A percentile compares a stretch with the other conserved stretches of the same genome.
phyloP scores from a whole-genome alignment of 2,888 invertebrate species.

The Schizaphis graminum region DNA sequence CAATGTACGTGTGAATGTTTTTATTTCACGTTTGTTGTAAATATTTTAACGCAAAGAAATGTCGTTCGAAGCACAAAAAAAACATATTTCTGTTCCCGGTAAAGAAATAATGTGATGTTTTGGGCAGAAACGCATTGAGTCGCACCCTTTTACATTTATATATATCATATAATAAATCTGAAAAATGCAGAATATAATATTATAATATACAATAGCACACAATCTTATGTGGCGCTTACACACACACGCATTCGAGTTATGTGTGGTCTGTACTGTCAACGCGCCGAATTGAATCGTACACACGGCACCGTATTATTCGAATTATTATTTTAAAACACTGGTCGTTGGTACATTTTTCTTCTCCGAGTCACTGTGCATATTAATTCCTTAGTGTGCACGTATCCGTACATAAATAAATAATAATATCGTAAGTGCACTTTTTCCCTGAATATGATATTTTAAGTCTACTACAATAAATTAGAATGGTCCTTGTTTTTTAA shows the following conservation, averaged over 20 bases:
- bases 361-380: background rate
- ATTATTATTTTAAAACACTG: background rate
- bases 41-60: conserved; percentile 8
- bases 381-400: background rate
- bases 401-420: background rate
- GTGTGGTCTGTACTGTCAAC: conserved; percentile 36
- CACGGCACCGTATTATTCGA: background rate
- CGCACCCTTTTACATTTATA: conserved; percentile 10
- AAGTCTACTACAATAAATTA: background rate
- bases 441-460: background rate
- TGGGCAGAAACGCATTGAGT: background rate
- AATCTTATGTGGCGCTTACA: conserved; percentile 7
- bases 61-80: background rate
- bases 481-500: background rate
- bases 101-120: conserved; percentile 25
- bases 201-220: background rate
- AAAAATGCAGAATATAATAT: background rate
- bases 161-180: background rate
- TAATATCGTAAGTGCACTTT: background rate
- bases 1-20: conserved; percentile 8
- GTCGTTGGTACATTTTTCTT: background rate
- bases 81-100: background rate
- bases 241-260: background rate
- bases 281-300: background rate
- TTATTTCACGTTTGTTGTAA: background rate